phyloP scores from a whole-genome alignment of 2,113 vertebrate genomes.

The Bufo gargarizans region DNA sequence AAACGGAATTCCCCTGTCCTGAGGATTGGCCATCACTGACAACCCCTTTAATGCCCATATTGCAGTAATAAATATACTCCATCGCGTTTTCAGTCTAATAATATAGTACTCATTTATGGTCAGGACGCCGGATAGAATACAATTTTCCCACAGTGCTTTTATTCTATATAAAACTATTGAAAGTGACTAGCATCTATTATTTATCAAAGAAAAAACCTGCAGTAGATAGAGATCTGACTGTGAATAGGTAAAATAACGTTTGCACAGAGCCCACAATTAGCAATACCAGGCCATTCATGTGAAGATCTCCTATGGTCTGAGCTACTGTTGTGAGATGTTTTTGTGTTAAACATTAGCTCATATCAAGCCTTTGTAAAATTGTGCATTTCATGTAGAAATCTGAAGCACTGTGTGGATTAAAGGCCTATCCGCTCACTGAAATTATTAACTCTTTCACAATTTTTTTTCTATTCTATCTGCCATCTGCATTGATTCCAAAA shows the following conservation, averaged over 20 bases:
- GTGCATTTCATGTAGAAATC: not conserved
- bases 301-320: not conserved
- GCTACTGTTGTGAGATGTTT: not conserved
- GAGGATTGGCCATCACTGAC: too few relatives aligned
- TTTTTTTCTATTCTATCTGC: not conserved
- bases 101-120: not conserved
- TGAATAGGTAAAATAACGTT: not conserved
- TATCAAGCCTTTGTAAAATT: not conserved
- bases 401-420: not conserved
- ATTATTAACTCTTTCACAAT: not conserved
- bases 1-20: too few relatives aligned
- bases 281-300: not conserved
- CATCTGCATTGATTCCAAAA: not conserved
- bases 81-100: not conserved
- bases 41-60: too few relatives aligned
- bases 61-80: not conserved
- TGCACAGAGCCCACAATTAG: not conserved
- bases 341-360: not conserved
- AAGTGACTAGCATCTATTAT: not conserved
- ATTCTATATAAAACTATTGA: not conserved
- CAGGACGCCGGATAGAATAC: not conserved
- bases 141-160: not conserved
- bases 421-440: not conserved
- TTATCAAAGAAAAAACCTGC: not conserved
- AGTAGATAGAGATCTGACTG: not conserved